Evolutionary conservation across 2,113 vertebrate genomes (phyloP), one percentile per base, ranked within the genome.

Genomic region (Saimiri boliviensis): DNA sequence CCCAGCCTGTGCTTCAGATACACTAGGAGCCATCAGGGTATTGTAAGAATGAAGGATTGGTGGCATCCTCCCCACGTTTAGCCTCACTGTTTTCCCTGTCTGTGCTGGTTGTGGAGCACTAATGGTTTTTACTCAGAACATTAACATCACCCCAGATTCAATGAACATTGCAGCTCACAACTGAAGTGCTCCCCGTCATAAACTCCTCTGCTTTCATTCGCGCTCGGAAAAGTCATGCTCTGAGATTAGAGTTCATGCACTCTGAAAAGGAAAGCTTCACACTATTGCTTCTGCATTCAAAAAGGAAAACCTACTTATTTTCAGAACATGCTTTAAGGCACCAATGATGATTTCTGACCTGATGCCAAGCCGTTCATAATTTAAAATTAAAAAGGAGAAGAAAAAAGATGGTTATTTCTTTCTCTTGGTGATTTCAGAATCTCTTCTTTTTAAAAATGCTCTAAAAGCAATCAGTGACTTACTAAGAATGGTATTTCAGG

Each of bases 371-470:
- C 40, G 54, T 54, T 86, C 68, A 21, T 37, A 49, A 83, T 84
- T 92, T 79, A 35, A 47, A 40, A 71, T 90, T 92, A 14, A 70
- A 85, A 82, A 89, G 45, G 76, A 52, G 63, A 90, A 83, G 63
- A 40, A 79, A 37, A 66, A 63, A 86, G 42, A 74, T 83, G 1
- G 37, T 86, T 60, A 37, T 70, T 94, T 58, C 52, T 52, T 91
- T 76, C 93, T 58, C 56, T 94, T 81, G 56, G 56, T 81, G 16
- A 35, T 66, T 81, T 16, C 60, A 77, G 70, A 80, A 42, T 10
- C 30, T 11, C 58, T 84, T 10, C n/a, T 58, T 17, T 14, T 63
- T 71, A 63, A 91, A 93, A 86, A 25, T 40, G 6, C 27, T 86
- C 30, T 42, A 13, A 77, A 58, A 92, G 35, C 37, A 6, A 80